phyloP scores from a whole-genome alignment of 2,797 vertebrate species.

The Erpetoichthys calabaricus region DNA sequence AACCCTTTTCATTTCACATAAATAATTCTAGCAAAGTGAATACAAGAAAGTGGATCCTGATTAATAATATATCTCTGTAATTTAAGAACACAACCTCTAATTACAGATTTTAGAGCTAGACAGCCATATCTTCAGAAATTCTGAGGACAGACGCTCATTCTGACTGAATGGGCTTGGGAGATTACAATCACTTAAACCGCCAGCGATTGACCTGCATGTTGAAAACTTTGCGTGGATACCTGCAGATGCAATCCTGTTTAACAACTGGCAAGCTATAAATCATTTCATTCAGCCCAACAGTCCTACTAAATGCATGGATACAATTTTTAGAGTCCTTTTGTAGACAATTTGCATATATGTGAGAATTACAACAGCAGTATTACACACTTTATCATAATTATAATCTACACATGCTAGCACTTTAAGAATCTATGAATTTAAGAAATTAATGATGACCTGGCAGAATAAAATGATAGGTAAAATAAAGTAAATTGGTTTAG shows the following conservation, averaged over 20 bases:
- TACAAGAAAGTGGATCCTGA: too few species aligned
- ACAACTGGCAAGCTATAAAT: slow-evolving; percentile 28
- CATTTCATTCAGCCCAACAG: slow-evolving; percentile 18
- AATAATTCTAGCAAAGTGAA: too few species aligned
- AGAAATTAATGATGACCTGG: background rate
- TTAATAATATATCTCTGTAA: too few species aligned
- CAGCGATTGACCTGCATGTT: slow-evolving; percentile 41
- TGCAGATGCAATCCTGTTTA: slow-evolving; percentile 21
- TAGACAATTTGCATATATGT: slow-evolving; percentile 21
- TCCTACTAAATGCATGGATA: slow-evolving; percentile 13
- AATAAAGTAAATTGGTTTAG: background rate
- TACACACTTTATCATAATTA: slow-evolving; percentile 7
- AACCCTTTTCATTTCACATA: too few species aligned
- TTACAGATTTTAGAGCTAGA: too few species aligned
- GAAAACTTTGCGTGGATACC: slow-evolving; percentile 37
- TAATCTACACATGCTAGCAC: too few species aligned
- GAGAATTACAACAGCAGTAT: slow-evolving; percentile 16
- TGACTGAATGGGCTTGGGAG: slow-evolving; percentile 30
- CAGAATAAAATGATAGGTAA: background rate
- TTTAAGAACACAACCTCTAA: too few species aligned
- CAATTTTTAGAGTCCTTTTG: slow-evolving; percentile 20
- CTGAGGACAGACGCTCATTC: too few species aligned
- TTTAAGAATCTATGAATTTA: too few species aligned
- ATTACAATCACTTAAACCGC: slow-evolving; percentile 43
- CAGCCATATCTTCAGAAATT: too few species aligned